These are phyloP conservation scores for Myotis daubentonii DNA, from an alignment of 2,797 vertebrate genomes.

Conservation along the genomic window DNA sequence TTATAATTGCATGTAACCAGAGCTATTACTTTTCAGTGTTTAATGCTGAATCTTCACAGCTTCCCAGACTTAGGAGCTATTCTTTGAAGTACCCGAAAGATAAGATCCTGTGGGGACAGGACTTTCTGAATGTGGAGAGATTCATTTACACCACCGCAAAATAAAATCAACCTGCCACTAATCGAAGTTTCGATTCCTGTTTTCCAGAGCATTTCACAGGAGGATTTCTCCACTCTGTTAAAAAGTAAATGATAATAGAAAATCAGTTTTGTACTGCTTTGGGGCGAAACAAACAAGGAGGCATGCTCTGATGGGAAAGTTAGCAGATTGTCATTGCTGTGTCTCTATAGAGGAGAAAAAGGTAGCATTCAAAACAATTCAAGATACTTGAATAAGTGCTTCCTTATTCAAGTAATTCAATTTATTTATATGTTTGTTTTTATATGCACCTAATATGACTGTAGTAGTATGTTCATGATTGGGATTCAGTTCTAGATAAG, in stretches of 20 bases:
- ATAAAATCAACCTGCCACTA: constrained; percentile 64
- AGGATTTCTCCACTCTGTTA: constrained; percentile 63
- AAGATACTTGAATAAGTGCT: too few species aligned
- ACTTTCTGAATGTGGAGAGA: constrained; percentile 56
- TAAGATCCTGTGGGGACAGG: constrained; percentile 54
- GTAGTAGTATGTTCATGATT: rapidly evolving
- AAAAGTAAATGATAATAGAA: constrained; percentile 63
- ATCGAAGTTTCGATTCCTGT: constrained; percentile 66
- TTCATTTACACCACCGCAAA: constrained; percentile 66
- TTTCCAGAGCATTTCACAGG: constrained; percentile 76
- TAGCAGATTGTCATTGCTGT: neutral
- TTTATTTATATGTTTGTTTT: neutral
- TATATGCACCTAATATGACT: neutral
- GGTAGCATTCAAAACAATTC: neutral
- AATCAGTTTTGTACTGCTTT: constrained; percentile 60
- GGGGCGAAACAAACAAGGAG: constrained; percentile 58
- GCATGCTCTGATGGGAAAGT: neutral
- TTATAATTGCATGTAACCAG: constrained; percentile 12
- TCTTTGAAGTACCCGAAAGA: constrained; percentile 67
- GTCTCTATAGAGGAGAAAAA: neutral
- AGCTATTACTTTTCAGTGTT: constrained; percentile 49
- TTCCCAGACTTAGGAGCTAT: neutral
- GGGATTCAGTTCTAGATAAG: neutral
- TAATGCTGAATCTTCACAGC: constrained; percentile 49
- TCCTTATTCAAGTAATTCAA: neutral